These are phyloP conservation scores for Agriotes lineatus DNA, from an alignment of 2,888 invertebrate species.

Conservation along the genomic window DNA sequence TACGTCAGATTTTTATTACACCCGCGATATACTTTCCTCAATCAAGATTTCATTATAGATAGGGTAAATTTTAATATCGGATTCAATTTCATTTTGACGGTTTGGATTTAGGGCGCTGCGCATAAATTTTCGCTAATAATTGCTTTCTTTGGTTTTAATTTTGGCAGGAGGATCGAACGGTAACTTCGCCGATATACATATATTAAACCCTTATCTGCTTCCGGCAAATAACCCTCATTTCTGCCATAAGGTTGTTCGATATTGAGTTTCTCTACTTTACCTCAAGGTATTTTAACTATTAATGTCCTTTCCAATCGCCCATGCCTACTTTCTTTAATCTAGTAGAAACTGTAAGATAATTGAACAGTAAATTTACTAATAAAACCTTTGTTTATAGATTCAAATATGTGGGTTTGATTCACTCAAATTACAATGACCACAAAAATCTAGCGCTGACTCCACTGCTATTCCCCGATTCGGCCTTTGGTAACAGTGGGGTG, in stretches of 20 bases:
- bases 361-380: too few relatives aligned
- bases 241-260: neutral
- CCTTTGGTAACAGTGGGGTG: too few relatives aligned
- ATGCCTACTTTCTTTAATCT: too few relatives aligned
- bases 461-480: too few relatives aligned
- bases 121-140: slow-evolving; percentile 57
- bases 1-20: slow-evolving; percentile 64
- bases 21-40: slow-evolving; percentile 63
- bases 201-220: slow-evolving; percentile 13
- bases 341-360: too few relatives aligned
- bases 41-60: slow-evolving; percentile 68
- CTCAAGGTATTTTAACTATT: too few relatives aligned
- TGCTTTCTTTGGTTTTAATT: slow-evolving; percentile 53
- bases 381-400: too few relatives aligned
- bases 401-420: too few relatives aligned
- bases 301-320: too few relatives aligned
- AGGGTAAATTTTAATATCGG: slow-evolving; percentile 65
- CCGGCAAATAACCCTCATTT: neutral
- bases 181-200: slow-evolving; percentile 10
- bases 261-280: neutral
- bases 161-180: slow-evolving; percentile 31
- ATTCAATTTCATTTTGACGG: slow-evolving; percentile 64
- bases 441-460: too few relatives aligned
- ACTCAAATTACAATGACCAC: too few relatives aligned
- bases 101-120: slow-evolving; percentile 55